Evolutionary conservation across 2,113 vertebrate species (phyloP).

Genomic region (Crotalus viridis): DNA sequence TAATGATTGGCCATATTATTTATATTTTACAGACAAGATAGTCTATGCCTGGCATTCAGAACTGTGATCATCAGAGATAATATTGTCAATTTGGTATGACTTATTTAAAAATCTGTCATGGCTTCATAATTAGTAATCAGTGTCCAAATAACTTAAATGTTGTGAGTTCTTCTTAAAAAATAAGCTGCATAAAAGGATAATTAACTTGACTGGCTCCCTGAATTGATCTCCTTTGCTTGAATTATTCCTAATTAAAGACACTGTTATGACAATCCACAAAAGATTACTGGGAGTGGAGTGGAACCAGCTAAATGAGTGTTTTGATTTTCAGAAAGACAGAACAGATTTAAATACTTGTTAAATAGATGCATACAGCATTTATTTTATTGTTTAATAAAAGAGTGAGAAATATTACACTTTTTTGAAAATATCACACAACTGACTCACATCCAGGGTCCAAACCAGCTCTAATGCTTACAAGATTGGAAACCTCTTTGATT

Average conservation of each 20-base stretch:
- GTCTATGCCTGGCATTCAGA: not conserved
- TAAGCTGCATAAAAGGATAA: not conserved
- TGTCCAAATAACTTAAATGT: not conserved
- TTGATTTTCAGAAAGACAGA: not conserved
- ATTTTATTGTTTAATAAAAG: not conserved
- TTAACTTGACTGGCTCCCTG: not conserved
- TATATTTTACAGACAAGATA: not conserved
- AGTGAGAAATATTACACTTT: not conserved
- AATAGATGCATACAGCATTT: not conserved
- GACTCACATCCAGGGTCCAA: not conserved
- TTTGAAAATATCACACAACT: not conserved
- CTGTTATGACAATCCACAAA: not conserved
- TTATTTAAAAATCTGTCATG: not conserved
- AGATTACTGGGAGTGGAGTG: not conserved
- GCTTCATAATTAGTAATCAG: not conserved
- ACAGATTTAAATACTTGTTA: not conserved
- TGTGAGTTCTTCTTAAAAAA: not conserved
- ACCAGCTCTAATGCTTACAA: not conserved
- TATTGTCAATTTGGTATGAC: not conserved
- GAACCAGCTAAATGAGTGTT: not conserved
- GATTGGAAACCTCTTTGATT: not conserved
- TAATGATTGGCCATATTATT: not conserved
- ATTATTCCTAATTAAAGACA: conserved; percentile 9
- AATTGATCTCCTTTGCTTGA: not conserved
- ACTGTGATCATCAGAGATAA: not conserved